Evolutionary conservation across 2,888 invertebrate species (phyloP).

Genomic region (Dasysyrphus albostriatus): DNA sequence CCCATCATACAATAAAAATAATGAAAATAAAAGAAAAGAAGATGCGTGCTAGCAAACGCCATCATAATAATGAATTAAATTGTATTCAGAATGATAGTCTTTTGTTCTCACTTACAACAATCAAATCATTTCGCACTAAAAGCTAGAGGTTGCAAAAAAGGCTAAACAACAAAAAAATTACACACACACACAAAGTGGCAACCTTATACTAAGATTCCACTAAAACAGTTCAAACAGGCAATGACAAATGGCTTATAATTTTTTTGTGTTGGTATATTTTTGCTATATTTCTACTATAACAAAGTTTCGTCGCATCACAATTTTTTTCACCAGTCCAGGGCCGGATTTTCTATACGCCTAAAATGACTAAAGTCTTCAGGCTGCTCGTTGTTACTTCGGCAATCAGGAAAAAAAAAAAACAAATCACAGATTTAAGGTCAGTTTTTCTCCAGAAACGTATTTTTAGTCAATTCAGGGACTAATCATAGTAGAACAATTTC

Average conservation of each 20-base stretch:
- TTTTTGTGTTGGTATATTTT: background rate
- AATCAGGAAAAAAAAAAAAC: too few relatives aligned
- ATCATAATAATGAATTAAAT: constrained; percentile 33
- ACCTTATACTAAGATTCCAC: constrained; percentile 1
- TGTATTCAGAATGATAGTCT: constrained; percentile 43
- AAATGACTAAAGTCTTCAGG: background rate
- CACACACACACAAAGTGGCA: background rate
- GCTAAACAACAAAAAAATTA: background rate
- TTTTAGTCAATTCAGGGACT: too few relatives aligned
- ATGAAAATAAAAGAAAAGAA: background rate
- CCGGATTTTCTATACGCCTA: background rate
- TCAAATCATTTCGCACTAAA: constrained; percentile 48
- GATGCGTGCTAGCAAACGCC: constrained; percentile 32
- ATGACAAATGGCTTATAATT: constrained; percentile 32
- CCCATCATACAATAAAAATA: background rate
- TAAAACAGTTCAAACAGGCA: constrained; percentile 18
- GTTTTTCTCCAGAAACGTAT: too few relatives aligned
- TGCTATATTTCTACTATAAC: background rate
- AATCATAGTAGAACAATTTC: too few relatives aligned
- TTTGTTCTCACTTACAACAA: constrained; percentile 58
- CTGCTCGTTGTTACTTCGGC: background rate
- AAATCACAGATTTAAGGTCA: too few relatives aligned
- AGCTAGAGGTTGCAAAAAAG: constrained; percentile 31
- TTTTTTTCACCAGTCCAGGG: background rate
- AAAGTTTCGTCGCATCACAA: constrained; percentile 16